Conservation (phyloP, 2,797 vertebrate species). For the Catharus ustulatus region DNA sequence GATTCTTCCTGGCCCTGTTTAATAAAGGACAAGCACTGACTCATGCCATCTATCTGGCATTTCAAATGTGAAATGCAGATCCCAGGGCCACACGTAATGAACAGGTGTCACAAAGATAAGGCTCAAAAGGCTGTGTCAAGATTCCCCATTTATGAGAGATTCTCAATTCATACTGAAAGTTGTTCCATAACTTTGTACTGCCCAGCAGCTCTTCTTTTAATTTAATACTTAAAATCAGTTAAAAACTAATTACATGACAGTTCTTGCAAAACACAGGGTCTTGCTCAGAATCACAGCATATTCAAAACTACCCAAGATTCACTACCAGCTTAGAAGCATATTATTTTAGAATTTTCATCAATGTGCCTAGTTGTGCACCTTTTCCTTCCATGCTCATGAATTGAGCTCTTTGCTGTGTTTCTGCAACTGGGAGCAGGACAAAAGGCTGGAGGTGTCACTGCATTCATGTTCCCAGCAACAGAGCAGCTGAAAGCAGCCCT, state of each 20-base stretch:
- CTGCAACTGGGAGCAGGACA: background rate
- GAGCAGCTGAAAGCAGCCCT: background rate
- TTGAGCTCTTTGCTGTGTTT: background rate
- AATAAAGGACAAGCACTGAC: background rate
- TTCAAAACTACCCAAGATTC: background rate
- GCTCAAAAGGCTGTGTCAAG: background rate
- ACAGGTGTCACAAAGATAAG: background rate
- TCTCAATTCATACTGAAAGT: background rate
- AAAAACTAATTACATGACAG: background rate
- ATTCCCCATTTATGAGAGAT: background rate
- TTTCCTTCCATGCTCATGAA: background rate
- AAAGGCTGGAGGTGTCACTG: background rate
- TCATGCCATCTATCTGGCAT: background rate
- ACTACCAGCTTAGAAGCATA: background rate
- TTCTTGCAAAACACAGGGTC: background rate
- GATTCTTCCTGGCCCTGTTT: background rate
- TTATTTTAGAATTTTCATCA: background rate
- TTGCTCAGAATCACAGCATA: background rate
- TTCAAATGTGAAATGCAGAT: background rate
- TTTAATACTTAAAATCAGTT: background rate
- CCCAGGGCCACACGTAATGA: background rate
- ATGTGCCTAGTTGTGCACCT: background rate
- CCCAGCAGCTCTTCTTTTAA: background rate
- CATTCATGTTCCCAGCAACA: accelerated
- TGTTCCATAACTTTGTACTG: background rate